Base-by-base conservation (phyloP, 2,888 invertebrate species). In the Nomada fabriciana region DNA sequence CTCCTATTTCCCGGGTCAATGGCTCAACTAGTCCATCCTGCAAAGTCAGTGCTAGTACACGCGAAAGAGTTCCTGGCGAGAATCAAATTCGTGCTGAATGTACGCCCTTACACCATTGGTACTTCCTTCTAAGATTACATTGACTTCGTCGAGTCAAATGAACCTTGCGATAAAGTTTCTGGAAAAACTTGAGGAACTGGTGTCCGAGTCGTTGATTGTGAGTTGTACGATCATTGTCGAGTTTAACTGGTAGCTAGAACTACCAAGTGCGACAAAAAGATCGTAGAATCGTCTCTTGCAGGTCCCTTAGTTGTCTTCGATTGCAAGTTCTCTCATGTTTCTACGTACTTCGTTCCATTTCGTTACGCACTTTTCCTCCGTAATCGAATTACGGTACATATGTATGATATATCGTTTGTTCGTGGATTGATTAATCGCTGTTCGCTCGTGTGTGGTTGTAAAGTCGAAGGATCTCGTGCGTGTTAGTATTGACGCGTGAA, bases 11-110 rank as follows among this genome's bases (percentile, higher is more conserved):
- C 68, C 78, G 87, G 90, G 90, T 91, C 91, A 91, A 90, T 87
- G 91, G 91, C 90, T 90, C 87, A 86, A 87, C 84, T 84, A 84
- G 79, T 82, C 87, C 85, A 86, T 90, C 85, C 82, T 80, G 89
- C 73, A 77, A 85, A 79, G 82, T 78, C 75, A 85, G 81, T 84
- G 75, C 81, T 82, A 83, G 82, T 84, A 84, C 90, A 85, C 86
- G 86, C 88, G 83, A 88, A 89, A 89, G 85, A 85, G 79, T 83
- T 83, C 82, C 18, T 36, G 60, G 70, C 75, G 83, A 71, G 80
- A 77, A 82, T 86, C 76, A 87, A 90, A 85, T 69, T 65, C 67
- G 75, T 67, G 63, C 59, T 47, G 72, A 80, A 72, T 77, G 82
- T 87, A 89, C 89, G 91, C 89, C 81, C 90, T 84, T 84, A 67